Percentiles rank a stretch among this genome's conserved stretches.
phyloP scores from a whole-genome alignment of 2,888 invertebrate species.

The Hydropsyche betteni region DNA sequence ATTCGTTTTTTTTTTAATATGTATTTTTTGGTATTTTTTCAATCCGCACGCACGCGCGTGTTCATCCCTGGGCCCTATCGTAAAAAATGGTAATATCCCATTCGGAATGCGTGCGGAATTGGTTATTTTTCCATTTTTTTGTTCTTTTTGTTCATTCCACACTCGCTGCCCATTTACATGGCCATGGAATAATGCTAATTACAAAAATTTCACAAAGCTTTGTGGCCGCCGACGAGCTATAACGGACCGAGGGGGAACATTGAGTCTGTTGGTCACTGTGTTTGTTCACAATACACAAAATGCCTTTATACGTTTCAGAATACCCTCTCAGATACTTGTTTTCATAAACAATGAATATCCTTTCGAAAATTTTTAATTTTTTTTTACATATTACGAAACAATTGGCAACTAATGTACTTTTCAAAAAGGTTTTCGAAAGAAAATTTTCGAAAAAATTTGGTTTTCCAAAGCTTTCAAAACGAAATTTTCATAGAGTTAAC shows the following conservation, averaged over 20 bases:
- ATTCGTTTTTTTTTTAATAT: slow-evolving; percentile 8
- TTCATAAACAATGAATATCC: too few relatives aligned
- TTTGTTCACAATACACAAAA: slow-evolving; percentile 29
- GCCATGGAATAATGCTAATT: slow-evolving; percentile 51
- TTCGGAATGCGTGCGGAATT: slow-evolving; percentile 43
- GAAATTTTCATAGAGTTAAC: too few relatives aligned
- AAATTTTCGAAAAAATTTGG: too few relatives aligned
- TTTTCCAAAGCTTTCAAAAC: too few relatives aligned
- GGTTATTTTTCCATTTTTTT: slow-evolving; percentile 42
- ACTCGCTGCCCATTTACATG: slow-evolving; percentile 48
- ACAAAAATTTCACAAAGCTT: slow-evolving; percentile 51
- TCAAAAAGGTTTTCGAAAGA: too few relatives aligned
- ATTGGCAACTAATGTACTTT: too few relatives aligned
- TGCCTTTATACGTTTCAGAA: slow-evolving; percentile 6
- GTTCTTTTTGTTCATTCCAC: slow-evolving; percentile 26
- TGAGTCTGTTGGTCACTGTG: slow-evolving; percentile 21
- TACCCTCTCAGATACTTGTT: background rate
- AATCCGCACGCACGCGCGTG: slow-evolving; percentile 3
- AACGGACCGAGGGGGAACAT: slow-evolving; percentile 24
- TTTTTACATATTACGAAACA: too few relatives aligned
- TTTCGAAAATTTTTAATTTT: too few relatives aligned
- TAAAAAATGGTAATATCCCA: slow-evolving; percentile 45
- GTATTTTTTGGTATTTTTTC: slow-evolving; percentile 11
- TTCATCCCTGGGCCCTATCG: slow-evolving; percentile 38
- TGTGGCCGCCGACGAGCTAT: slow-evolving; percentile 41